These are phyloP conservation scores for Hypanus sabinus DNA, from an alignment of 2,113 vertebrate species.

Conservation along the genomic window DNA sequence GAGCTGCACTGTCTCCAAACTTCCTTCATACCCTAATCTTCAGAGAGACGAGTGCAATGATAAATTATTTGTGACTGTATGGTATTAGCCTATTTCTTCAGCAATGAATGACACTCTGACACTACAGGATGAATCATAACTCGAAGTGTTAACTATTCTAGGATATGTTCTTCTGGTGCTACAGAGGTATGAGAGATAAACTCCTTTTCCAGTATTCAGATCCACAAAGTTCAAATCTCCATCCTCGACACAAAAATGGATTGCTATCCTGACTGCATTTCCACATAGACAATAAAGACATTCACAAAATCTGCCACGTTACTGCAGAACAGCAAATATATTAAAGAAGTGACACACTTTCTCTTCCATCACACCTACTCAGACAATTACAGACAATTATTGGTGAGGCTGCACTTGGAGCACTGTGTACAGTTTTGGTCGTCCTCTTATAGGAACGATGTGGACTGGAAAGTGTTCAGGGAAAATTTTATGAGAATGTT, in stretches of 20 bases:
- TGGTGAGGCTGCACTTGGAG: no score
- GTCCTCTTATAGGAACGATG: no score
- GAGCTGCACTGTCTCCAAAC: no score
- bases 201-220: no score
- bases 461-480: no score
- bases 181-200: no score
- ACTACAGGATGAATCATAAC: not conserved
- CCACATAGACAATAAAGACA: not conserved
- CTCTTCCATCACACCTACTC: not conserved
- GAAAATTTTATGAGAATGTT: no score
- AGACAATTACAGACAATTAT: no score
- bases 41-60: not conserved
- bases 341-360: not conserved
- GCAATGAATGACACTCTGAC: not conserved
- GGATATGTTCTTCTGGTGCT: not conserved
- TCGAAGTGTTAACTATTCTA: not conserved
- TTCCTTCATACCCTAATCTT: no score
- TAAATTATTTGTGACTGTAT: not conserved
- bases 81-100: not conserved
- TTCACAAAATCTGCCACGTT: not conserved
- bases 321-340: not conserved
- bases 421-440: no score
- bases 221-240: no score
- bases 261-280: not conserved
- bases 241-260: not conserved